Percentiles rank a stretch among this genome's conserved stretches.
Conservation (phyloP, 2,888 invertebrate genomes). For the Agrochola lychnidis region DNA sequence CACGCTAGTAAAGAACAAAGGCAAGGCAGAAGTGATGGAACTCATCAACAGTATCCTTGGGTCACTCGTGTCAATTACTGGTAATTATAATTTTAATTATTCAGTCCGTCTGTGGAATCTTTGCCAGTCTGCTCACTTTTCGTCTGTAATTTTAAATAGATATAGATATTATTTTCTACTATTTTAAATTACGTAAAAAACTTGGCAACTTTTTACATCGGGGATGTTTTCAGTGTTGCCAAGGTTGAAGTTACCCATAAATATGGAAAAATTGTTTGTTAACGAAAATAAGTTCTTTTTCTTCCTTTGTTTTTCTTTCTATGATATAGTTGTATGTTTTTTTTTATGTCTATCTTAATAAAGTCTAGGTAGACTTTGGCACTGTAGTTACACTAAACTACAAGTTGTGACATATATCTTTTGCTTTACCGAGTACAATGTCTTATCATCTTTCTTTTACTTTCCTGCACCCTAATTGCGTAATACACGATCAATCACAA, state of each 20-base stretch:
- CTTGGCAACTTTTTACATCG: slow-evolving; percentile 15
- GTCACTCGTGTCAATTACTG: slow-evolving; percentile 96
- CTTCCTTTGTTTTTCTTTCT: neutral
- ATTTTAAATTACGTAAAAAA: neutral
- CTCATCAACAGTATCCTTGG: slow-evolving; percentile 97
- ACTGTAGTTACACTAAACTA: neutral
- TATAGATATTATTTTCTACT: neutral
- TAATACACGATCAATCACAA: too few relatives aligned
- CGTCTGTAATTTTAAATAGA: too few relatives aligned
- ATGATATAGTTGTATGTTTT: neutral
- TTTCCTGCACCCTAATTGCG: neutral
- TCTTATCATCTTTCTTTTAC: neutral
- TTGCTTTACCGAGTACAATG: neutral
- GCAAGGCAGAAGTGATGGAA: slow-evolving; percentile 95
- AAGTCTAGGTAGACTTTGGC: neutral
- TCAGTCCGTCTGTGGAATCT: rapidly evolving
- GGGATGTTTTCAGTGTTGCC: slow-evolving; percentile 8
- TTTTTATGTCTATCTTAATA: neutral
- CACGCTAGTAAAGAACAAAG: slow-evolving; percentile 92
- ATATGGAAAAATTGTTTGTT: neutral
- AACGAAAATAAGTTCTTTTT: neutral
- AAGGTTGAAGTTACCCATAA: neutral
- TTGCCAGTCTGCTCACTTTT: neutral
- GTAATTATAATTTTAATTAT: slow-evolving; percentile 77
- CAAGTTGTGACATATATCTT: neutral